Percentiles rank a stretch among this genome's conserved stretches.
Conservation (phyloP, 2,113 vertebrate genomes). For the Danionella cerebrum region DNA sequence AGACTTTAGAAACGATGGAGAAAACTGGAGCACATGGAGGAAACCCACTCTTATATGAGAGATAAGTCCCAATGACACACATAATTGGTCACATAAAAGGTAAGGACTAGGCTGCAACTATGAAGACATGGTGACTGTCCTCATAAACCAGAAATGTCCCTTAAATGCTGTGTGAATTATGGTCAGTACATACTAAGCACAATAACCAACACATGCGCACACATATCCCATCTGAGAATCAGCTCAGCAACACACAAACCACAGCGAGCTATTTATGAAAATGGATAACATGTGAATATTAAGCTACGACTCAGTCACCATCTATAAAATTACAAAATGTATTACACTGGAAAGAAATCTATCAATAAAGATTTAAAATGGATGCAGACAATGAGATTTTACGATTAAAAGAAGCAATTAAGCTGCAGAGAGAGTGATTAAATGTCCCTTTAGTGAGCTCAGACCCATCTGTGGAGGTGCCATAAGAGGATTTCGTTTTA, state of each 20-base stretch:
- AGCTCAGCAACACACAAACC: neutral
- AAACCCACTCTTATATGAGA: too few species aligned
- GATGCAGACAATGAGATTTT: neutral
- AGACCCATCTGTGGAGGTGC: neutral
- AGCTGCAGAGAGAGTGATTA: constrained; percentile 40
- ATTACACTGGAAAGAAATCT: neutral
- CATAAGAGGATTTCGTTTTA: constrained; percentile 51
- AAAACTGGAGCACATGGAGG: too few species aligned
- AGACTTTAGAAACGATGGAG: too few species aligned
- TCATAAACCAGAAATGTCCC: too few species aligned
- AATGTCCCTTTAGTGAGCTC: constrained; percentile 4
- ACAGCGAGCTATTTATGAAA: neutral
- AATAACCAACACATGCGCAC: neutral
- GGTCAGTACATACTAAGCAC: too few species aligned
- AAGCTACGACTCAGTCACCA: neutral
- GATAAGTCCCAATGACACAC: too few species aligned
- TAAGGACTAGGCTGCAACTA: too few species aligned
- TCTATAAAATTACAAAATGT: neutral
- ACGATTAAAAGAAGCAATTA: constrained; percentile 37
- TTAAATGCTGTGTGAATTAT: too few species aligned
- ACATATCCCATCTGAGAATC: neutral
- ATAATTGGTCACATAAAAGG: too few species aligned
- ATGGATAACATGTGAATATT: neutral
- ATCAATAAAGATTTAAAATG: constrained; percentile 17
- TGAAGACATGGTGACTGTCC: neutral